Evolutionary conservation across 2,113 vertebrate species (phyloP).

Genomic region (Anarrhichthys ocellatus): DNA sequence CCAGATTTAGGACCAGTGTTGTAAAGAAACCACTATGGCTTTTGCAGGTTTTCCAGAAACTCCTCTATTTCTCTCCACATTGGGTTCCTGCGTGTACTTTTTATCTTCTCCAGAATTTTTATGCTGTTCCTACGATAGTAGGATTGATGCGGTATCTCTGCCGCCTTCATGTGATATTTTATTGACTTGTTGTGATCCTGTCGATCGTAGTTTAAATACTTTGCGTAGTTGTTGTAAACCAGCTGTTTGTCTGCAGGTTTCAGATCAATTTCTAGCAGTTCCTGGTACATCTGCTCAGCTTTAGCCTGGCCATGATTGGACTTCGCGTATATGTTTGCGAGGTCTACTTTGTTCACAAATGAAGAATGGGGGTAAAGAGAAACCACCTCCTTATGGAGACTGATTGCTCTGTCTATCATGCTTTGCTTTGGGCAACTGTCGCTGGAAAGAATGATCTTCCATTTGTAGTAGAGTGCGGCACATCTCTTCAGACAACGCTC

Average conservation of each 20-base stretch:
- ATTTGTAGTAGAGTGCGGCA: constrained; percentile 31
- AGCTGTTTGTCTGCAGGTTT: background rate
- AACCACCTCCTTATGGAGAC: background rate
- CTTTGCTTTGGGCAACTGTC: background rate
- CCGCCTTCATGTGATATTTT: background rate
- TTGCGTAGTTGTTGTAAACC: background rate
- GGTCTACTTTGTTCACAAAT: background rate
- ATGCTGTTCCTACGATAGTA: constrained; percentile 32
- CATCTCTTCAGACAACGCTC: constrained; percentile 58
- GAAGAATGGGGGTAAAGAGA: background rate
- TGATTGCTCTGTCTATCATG: background rate
- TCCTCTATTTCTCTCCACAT: constrained; percentile 18
- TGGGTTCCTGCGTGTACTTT: background rate
- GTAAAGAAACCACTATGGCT: background rate
- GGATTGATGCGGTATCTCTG: constrained; percentile 1
- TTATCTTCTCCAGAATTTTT: constrained; percentile 10
- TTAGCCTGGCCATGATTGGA: background rate
- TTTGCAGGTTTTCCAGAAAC: constrained; percentile 32
- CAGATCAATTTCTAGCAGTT: background rate
- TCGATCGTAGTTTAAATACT: too few species aligned
- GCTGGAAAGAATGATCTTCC: constrained; percentile 10
- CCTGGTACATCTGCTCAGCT: background rate
- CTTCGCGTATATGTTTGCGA: background rate
- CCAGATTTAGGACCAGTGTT: background rate
- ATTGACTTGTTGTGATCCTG: background rate